These are phyloP conservation scores for Neostethus bicornis DNA, from an alignment of 2,797 vertebrate species.

Conservation along the genomic window DNA sequence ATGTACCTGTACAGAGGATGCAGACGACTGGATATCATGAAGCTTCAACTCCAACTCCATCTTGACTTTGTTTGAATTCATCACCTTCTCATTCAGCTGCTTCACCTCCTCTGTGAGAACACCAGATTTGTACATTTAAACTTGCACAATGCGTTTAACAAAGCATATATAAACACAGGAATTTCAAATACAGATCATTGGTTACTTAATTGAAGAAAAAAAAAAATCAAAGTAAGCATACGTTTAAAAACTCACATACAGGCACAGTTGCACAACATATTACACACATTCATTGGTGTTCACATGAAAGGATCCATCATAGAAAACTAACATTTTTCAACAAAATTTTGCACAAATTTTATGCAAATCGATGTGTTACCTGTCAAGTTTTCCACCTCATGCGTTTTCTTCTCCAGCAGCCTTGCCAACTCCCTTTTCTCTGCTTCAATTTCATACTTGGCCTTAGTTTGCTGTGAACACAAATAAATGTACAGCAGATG, in stretches of 20 bases:
- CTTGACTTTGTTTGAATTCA: slow-evolving; percentile 87
- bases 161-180: neutral
- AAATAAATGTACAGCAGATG: slow-evolving; percentile 13
- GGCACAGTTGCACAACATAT: too few species aligned
- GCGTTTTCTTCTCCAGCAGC: slow-evolving; percentile 88
- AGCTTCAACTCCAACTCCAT: slow-evolving; percentile 91
- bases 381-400: slow-evolving; percentile 91
- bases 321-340: neutral
- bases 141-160: too few species aligned
- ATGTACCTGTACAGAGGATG: slow-evolving; percentile 87
- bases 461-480: slow-evolving; percentile 79
- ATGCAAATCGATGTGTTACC: slow-evolving; percentile 72
- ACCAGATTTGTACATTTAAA: slow-evolving; percentile 12
- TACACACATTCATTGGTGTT: too few species aligned
- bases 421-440: slow-evolving; percentile 92
- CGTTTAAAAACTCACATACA: too few species aligned
- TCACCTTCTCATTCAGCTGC: slow-evolving; percentile 88
- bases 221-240: too few species aligned
- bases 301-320: too few species aligned
- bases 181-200: neutral
- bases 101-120: slow-evolving; percentile 87
- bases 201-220: too few species aligned
- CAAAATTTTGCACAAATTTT: neutral
- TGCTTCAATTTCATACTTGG: slow-evolving; percentile 93
- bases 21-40: slow-evolving; percentile 91